Conservation (phyloP, 2,888 invertebrate genomes). For the Drosophila percnosoma region DNA sequence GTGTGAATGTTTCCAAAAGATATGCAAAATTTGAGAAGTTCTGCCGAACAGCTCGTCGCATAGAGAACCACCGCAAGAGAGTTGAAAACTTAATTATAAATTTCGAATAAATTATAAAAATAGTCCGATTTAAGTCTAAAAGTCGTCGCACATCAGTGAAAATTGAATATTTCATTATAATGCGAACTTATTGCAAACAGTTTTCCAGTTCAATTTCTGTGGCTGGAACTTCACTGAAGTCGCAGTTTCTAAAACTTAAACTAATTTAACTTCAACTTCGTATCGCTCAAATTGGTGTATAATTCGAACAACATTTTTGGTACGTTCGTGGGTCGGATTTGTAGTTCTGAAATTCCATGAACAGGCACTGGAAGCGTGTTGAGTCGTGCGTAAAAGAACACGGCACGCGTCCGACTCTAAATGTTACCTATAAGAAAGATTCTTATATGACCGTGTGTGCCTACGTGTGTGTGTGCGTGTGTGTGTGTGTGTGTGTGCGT, state of each 20-base stretch:
- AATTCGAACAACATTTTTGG: not conserved
- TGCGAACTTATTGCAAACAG: not conserved
- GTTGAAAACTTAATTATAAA: not conserved
- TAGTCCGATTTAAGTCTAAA: not conserved
- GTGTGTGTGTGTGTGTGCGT: conserved; percentile 4
- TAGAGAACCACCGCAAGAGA: not conserved
- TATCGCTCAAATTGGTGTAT: not conserved
- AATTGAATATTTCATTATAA: not conserved
- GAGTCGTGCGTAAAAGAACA: not conserved
- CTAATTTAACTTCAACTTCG: not conserved
- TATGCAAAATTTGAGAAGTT: not conserved
- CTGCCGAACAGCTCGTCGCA: not conserved
- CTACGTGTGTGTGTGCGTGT: not conserved
- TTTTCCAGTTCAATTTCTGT: not conserved
- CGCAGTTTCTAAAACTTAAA: not conserved
- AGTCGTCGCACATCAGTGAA: not conserved
- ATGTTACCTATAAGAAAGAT: conserved; percentile 22
- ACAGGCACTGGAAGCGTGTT: not conserved
- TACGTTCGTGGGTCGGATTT: not conserved
- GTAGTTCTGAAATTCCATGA: not conserved
- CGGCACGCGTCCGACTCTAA: not conserved
- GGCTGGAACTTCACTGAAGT: not conserved
- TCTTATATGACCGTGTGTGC: not conserved
- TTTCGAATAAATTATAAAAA: not conserved
- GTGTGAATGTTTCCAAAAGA: not conserved